phyloP scores from a whole-genome alignment of 2,797 vertebrate genomes.

The Onychomys arenicola region DNA sequence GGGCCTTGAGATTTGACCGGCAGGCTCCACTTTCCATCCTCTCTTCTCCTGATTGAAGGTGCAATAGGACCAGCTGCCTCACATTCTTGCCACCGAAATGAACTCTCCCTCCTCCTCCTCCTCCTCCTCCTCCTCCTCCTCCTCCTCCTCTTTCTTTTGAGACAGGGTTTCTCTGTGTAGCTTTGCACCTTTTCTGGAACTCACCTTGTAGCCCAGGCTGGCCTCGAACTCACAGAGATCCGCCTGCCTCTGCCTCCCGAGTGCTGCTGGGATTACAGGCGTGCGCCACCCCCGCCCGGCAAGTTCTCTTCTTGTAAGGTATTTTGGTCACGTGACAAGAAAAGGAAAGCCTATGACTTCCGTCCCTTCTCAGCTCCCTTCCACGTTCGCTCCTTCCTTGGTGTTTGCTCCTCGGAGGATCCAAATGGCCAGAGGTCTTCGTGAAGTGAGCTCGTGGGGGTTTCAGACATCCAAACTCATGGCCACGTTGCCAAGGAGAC shows the following conservation, averaged over 20 bases:
- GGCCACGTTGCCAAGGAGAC: not conserved
- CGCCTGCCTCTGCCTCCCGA: no score
- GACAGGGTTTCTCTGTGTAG: no score
- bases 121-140: no score
- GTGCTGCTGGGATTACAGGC: no score
- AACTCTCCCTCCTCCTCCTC: not conserved
- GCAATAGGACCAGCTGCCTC: not conserved
- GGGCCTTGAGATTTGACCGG: not conserved
- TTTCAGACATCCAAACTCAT: not conserved
- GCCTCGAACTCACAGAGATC: no score
- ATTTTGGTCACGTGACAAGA: not conserved
- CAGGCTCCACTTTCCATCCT: not conserved
- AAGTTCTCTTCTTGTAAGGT: not conserved
- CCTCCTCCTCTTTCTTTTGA: no score
- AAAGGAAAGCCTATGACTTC: not conserved
- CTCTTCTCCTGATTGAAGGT: not conserved
- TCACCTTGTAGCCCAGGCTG: no score
- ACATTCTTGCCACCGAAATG: not conserved
- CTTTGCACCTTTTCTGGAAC: no score
- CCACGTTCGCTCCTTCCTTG: not conserved
- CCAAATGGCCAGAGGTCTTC: not conserved
- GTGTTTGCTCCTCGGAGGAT: not conserved
- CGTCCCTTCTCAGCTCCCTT: no score
- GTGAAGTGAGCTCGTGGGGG: not conserved
- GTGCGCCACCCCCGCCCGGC: no score